phyloP scores from a whole-genome alignment of 1,140 invertebrate genomes.

The Argopecten irradians region DNA sequence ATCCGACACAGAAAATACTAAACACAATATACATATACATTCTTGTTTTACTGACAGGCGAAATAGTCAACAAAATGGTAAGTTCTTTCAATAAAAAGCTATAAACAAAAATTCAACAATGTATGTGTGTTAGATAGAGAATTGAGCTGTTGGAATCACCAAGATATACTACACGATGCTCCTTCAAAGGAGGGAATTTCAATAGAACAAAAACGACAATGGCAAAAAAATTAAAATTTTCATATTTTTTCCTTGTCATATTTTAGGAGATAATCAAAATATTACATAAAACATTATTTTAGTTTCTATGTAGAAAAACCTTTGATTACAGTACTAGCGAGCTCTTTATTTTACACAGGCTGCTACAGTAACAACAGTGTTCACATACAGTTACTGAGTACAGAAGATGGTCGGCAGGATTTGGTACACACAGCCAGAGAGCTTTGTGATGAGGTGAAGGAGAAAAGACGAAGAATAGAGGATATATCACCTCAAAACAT shows the following conservation, averaged over 20 bases:
- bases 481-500: slow-evolving; percentile 61
- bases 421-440: slow-evolving; percentile 54
- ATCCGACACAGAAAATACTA: slow-evolving; percentile 40
- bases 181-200: background rate
- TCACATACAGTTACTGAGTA: slow-evolving; percentile 59
- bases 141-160: background rate
- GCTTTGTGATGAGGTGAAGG: slow-evolving; percentile 52
- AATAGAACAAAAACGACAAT: background rate
- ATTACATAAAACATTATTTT: too few relatives aligned
- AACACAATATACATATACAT: slow-evolving; percentile 56
- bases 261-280: background rate
- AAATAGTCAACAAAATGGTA: slow-evolving; percentile 32
- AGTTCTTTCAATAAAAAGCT: background rate
- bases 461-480: slow-evolving; percentile 46
- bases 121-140: background rate
- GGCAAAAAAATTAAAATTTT: background rate
- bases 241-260: background rate
- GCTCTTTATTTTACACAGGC: slow-evolving; percentile 43
- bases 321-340: background rate
- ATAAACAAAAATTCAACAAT: background rate
- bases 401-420: slow-evolving; percentile 58
- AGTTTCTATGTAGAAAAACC: too few relatives aligned
- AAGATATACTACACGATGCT: background rate
- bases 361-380: slow-evolving; percentile 49
- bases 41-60: slow-evolving; percentile 13